phyloP scores from a whole-genome alignment of 2,113 vertebrate species.

The Arvicanthis niloticus region DNA sequence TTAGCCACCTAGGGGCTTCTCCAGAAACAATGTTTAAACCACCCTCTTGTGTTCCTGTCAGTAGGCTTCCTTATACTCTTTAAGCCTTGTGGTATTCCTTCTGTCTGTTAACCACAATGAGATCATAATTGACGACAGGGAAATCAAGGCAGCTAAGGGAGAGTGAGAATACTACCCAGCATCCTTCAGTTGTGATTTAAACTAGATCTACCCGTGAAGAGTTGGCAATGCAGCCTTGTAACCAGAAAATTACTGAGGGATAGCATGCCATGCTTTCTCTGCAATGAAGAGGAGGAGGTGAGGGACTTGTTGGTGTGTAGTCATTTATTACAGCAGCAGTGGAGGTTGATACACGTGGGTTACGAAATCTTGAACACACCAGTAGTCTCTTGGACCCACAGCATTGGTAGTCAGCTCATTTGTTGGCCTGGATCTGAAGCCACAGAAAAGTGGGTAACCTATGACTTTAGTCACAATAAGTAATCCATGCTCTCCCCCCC shows the following conservation, averaged over 20 bases:
- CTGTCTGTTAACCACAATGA: background rate
- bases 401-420: background rate
- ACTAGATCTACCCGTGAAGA: too few species aligned
- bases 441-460: background rate
- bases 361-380: background rate
- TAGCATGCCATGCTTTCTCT: background rate
- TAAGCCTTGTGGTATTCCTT: background rate
- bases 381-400: background rate
- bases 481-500: too few species aligned
- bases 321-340: background rate
- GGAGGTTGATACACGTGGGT: background rate
- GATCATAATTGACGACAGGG: background rate
- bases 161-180: background rate
- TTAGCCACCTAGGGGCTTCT: background rate
- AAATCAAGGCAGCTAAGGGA: background rate
- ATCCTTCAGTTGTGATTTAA: background rate
- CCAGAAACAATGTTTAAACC: background rate
- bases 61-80: background rate
- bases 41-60: rapidly evolving
- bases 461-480: background rate
- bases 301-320: background rate
- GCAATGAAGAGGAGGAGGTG: background rate
- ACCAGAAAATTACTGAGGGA: background rate
- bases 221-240: rapidly evolving
- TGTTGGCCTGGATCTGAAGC: background rate